Evolutionary conservation across 2,888 invertebrate genomes (phyloP), one percentile per base, ranked within the genome.

Genomic region (Rhodophaea formosa): DNA sequence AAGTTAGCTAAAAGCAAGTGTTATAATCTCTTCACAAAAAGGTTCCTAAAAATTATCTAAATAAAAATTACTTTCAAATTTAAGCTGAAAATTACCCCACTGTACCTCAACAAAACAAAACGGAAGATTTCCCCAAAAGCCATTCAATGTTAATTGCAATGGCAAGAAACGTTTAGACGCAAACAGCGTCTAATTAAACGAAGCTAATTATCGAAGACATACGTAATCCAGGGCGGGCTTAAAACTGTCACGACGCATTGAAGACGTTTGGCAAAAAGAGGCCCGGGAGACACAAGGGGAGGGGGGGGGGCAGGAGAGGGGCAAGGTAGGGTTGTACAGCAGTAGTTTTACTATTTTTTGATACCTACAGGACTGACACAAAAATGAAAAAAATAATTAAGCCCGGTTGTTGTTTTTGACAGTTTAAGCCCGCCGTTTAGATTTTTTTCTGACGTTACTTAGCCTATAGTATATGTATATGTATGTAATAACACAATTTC

Each of bases 141-240:
- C 51, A 8, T 16, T 51, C 16, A 35, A 51, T 39, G 51, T 16
- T 51, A 51, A 51, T 35, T 51, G 51, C 39, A 35, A 51, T 17
- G 35, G 51, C 17, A 35, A n/a, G 32, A 32, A 35, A 10, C 51
- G 51, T 45, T 45, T 35, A 30, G 32, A 55, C 54, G 45, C 45
- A 55, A 54, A 47, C 23, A 47, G 16, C 29, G 23, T 59, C 61
- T 61, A 65, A 71, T 70, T 70, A 66, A 69, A 70, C 62, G 60
- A 59, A 69, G 67, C 69, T 77, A 77, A 77, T 76, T 76, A 77
- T 67, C 68, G 66, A 47, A 59, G 67, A 68, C 72, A 65, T 59
- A 62, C 67, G 66, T 66, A 75, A 75, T 70, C 69, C 70, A 54
- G 57, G 60, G 51, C 57, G 53, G 60, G 68, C 72, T 73, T 68